Evolutionary conservation across 2,113 vertebrate species (phyloP), one percentile per base, ranked within the genome.

Genomic region (Pachyramphus minor): DNA sequence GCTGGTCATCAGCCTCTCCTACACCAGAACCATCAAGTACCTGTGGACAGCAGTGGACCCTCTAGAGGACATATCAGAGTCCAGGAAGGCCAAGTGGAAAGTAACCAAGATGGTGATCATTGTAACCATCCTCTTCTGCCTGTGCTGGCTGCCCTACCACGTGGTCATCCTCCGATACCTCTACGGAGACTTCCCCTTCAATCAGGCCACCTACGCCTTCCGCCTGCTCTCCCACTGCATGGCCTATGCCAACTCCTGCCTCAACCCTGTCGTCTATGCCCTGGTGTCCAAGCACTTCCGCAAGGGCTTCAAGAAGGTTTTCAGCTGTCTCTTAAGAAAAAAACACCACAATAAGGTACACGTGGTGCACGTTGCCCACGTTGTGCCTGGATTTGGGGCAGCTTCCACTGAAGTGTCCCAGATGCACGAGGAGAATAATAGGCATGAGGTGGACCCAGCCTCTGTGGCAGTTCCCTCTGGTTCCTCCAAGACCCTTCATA

Each of bases 31-130:
- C 69, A 99, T 99, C 95, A 99, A 99, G 92, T 99, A 98, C 95
- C 98, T 99, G 33, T 99, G 99, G 99, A 99, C 98, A 4, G 98
- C 98, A 2, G 98, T 99, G 31, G 98, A 98, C 89, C 98, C 98
- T 13, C 66, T 99, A 66, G 98, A 99, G 18, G 98, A 98, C 83
- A 97, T 98, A 98, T 98, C 98, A 0, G 98, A 99, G 85, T 99
- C 99, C 56, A 99, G 98, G 91, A 97, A 98, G 84, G 98, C 98
- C 89, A 99, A 99, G 81, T 95, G 98, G 41, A 99, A 99, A 81
- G 99, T 99, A 85, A 99, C 99, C 92, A 99, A 99, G 95, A 99
- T 99, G 98, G 98, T 99, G 93, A 98, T 99, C 84, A 98, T 99
- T 5, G 98, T 99, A 94, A 99, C 98, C 0, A 98, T 98, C 88